phyloP scores from a whole-genome alignment of 2,888 invertebrate genomes.

The Himalopsyche japonica region DNA sequence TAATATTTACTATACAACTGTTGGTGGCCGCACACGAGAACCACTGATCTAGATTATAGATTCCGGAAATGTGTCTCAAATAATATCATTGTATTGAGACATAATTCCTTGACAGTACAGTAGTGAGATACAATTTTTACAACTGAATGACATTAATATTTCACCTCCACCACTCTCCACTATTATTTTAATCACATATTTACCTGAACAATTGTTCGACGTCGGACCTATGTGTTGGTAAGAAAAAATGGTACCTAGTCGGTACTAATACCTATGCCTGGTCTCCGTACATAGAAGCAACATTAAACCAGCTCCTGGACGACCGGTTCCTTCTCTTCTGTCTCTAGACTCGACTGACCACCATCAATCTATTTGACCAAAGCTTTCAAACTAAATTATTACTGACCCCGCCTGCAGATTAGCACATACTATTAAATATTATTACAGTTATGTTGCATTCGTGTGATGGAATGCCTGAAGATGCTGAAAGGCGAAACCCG shows the following conservation, averaged over 20 bases:
- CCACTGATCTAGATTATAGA: no score
- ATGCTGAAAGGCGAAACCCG: no score
- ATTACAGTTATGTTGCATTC: no score
- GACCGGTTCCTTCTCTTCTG: conserved; percentile 16
- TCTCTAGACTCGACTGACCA: conserved; percentile 15
- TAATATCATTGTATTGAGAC: no score
- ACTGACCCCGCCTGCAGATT: no score
- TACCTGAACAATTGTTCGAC: conserved; percentile 22
- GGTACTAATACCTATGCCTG: neutral
- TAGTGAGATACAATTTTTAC: no score
- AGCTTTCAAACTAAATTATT: neutral
- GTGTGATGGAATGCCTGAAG: no score
- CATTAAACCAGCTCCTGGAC: conserved; percentile 15
- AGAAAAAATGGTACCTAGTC: neutral
- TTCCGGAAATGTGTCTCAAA: no score
- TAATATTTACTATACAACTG: no score
- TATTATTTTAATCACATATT: conserved; percentile 35
- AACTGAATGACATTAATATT: neutral
- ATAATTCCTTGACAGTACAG: no score
- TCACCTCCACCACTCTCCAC: conserved; percentile 7
- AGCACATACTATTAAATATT: no score
- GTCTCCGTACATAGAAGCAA: conserved; percentile 3
- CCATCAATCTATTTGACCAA: conserved; percentile 6
- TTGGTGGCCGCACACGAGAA: no score
- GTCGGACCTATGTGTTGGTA: neutral